A percentile compares a stretch with the other conserved stretches of the same genome.
These are phyloP conservation scores for Caenorhabditis angaria DNA, from an alignment of 2,888 invertebrate genomes.

Conservation along the genomic window DNA sequence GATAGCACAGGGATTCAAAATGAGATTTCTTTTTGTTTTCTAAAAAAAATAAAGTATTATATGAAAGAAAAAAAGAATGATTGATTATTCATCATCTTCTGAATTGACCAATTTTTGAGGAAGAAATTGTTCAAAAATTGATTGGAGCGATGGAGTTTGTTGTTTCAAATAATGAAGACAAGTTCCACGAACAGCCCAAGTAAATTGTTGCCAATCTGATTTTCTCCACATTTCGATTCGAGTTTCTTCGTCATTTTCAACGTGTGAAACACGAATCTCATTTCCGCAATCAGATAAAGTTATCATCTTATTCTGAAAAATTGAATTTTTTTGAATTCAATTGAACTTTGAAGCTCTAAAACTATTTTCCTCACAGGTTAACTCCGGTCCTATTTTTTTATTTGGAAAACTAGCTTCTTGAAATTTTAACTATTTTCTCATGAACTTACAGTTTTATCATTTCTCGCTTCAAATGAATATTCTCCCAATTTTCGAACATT, in stretches of 20 bases:
- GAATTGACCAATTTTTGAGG: neutral
- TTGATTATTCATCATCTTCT: neutral
- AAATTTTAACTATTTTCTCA: neutral
- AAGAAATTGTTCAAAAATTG: neutral
- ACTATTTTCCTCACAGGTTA: neutral
- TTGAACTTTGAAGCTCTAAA: neutral
- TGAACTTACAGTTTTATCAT: conserved; percentile 41
- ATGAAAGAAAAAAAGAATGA: neutral
- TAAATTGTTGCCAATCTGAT: conserved; percentile 60
- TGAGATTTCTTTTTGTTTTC: neutral
- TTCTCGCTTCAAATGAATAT: conserved; percentile 55
- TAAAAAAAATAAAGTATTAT: neutral
- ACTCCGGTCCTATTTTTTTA: too few relatives aligned
- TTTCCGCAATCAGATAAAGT: conserved; percentile 51
- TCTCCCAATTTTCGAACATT: conserved; percentile 52
- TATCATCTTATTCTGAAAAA: conserved; percentile 49
- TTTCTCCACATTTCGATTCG: conserved; percentile 57
- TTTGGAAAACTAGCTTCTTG: too few relatives aligned
- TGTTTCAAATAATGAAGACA: conserved; percentile 55
- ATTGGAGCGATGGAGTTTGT: conserved; percentile 1
- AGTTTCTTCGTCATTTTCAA: conserved; percentile 51
- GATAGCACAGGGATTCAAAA: conserved; percentile 25
- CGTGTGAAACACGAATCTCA: conserved; percentile 52
- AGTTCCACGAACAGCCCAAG: conserved; percentile 60
- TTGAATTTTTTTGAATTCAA: neutral